These are phyloP conservation scores for Gobiocypris rarus DNA, from an alignment of 2,113 vertebrate genomes.

Conservation along the genomic window DNA sequence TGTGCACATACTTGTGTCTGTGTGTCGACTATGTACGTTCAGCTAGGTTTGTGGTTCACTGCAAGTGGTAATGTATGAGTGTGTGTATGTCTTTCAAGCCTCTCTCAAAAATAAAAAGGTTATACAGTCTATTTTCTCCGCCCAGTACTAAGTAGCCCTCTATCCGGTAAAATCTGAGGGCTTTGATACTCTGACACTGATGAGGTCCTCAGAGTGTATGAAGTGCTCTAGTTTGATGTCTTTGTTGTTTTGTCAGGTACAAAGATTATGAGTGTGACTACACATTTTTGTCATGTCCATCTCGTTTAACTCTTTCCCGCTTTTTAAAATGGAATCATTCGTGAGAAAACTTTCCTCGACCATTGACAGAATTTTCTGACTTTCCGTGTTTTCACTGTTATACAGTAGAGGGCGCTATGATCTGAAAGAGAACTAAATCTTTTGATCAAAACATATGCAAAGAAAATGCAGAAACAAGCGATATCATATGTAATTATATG, in stretches of 20 bases:
- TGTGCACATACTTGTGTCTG: background rate
- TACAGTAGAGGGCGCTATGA: too few species aligned
- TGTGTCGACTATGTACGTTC: conserved; percentile 19
- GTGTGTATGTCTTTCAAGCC: conserved; percentile 27
- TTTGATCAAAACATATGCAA: too few species aligned
- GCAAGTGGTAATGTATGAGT: conserved; percentile 2
- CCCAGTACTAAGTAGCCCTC: conserved; percentile 32
- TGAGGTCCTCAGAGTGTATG: conserved; percentile 25
- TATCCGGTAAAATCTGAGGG: conserved; percentile 14
- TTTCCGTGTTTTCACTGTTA: too few species aligned
- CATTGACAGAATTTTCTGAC: too few species aligned
- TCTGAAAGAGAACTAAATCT: too few species aligned
- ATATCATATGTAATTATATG: too few species aligned
- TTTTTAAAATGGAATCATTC: too few species aligned
- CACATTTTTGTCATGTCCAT: background rate
- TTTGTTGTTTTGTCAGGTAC: background rate
- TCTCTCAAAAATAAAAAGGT: conserved; percentile 45
- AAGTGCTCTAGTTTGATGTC: background rate
- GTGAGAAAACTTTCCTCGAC: too few species aligned
- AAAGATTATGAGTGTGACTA: background rate
- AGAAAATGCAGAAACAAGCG: too few species aligned
- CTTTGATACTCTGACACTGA: conserved; percentile 37
- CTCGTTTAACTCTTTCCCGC: too few species aligned
- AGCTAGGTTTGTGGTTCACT: conserved; percentile 30
- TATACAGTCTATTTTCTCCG: conserved; percentile 22